Evolutionary conservation across 2,797 vertebrate species (phyloP), one percentile per base, ranked within the genome.

Genomic region (Thaleichthys pacificus): DNA sequence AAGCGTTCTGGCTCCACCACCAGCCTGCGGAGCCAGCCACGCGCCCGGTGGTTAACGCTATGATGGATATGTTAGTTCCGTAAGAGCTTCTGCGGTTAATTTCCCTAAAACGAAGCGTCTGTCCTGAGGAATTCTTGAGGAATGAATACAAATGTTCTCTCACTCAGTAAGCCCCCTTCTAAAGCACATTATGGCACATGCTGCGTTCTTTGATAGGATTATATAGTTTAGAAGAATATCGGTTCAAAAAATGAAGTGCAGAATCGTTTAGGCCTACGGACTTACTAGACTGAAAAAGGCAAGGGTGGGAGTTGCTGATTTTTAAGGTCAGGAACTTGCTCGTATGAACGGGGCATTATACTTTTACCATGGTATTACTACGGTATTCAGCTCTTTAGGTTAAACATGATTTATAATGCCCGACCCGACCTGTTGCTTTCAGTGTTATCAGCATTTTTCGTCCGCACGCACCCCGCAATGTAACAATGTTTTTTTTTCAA

Each of bases 141-240:
- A 11, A 89, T 91, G 86, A 87, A 91, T 89, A 87, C 87, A 89
- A 89, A 91, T 89, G 73, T 77, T 67, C 22, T 3, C 68, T 80
- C 17, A 51, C 68, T 80, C 15, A 47, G 21, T 80, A 78, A 84
- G 81, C 81, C 69, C 62, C 68, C 70, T 42, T 65, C 81, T 86
- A 81, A 86, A 77, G 84, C 80, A 75, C 75, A 82, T 85, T 86
- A 83, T 88, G 86, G 83, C 86, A 85, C 82, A 81, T 81, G 83
- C 75, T 67, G 12, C 79, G 70, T 72, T 69, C 79, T 86, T 86
- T 87, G 82, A 89, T 83, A 75, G 86, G 88, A 90, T 93, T 91
- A 89, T 54, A 17, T n/a, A 54, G 51, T 54, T 54, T 17, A 17
- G 49, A 51, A 51, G 49, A 14, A 51, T 15, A 51, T 14, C 17